Base-by-base conservation (phyloP, 2,113 vertebrate species). In the Psettodes erumei region DNA sequence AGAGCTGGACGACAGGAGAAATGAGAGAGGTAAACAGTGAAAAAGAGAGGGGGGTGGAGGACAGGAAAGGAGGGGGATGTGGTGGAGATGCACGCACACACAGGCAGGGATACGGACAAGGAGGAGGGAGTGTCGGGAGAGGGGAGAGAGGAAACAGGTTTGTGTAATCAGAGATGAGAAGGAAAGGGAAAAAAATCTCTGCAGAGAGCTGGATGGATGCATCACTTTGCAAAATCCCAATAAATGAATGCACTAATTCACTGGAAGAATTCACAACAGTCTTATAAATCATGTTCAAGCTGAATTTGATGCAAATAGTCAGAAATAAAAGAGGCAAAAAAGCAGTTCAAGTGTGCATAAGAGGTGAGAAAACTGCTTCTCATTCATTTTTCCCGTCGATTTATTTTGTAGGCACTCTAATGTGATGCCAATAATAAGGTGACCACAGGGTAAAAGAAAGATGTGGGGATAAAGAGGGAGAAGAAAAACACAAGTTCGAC, bases 1-100 rank as follows among this genome's bases (percentile, higher is more conserved):
- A 51, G 47, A 40, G 42, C 32, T 12, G 47, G 28, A 62, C 25
- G 16, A 32, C 23, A 62, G 53, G 60, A 51, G 47, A 28, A 76
- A 68, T 0, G 2, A 32, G 71, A 28, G 55, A 35, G 27, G 54
- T 48, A 61, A 65, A 45, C 27, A 38, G 48, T 45, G 54, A 62
- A 25, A 42, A 55, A 12, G 30, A 45, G 45, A 70, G 28, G n/a
- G 33, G 21, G 30, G 48, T 58, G 35, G 16, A 35, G 15, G 15
- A 45, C n/a, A 45, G 3, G 15, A 45, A 30, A 45, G 3, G n/a
- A 23, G 18, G 25, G 33, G 6, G 7, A 18, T 21, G 38, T 1
- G 32, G 47, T 58, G 64, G 58, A 35, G 21, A 70, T 23, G 21
- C n/a, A 51, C 38, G 50, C n/a, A 47, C 25, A 47, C 23, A 47